These are phyloP conservation scores for Trematocara stigmaticum DNA, from an alignment of 2,113 vertebrate species.

Conservation along the genomic window DNA sequence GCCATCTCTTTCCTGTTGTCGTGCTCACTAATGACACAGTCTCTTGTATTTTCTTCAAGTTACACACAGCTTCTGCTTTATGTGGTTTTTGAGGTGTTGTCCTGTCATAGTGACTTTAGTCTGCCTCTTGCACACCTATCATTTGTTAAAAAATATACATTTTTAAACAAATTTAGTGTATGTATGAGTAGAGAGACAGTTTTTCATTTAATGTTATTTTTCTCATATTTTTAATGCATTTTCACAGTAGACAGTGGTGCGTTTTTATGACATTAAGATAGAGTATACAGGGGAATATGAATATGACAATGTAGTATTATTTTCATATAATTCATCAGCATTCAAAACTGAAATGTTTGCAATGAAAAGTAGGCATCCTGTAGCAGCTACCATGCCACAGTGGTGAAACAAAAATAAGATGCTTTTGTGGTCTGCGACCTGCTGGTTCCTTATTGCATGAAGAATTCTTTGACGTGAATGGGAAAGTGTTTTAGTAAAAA, in stretches of 20 bases:
- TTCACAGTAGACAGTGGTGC: background rate
- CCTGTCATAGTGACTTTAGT: background rate
- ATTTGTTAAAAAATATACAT: background rate
- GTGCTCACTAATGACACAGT: background rate
- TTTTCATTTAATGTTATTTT: background rate
- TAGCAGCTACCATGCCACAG: background rate
- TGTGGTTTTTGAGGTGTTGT: background rate
- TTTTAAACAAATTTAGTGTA: background rate
- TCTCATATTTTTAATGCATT: background rate
- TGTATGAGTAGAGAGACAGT: background rate
- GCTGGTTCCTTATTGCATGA: background rate
- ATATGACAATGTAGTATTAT: background rate
- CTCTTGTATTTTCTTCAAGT: background rate
- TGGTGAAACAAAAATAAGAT: background rate
- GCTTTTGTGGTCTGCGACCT: background rate
- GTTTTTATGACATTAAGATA: background rate
- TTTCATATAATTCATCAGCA: background rate
- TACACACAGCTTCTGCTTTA: background rate
- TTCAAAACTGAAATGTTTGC: background rate
- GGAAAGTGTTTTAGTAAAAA: background rate
- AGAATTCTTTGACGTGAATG: background rate
- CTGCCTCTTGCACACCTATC: background rate
- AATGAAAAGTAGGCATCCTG: background rate
- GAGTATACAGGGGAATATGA: background rate
- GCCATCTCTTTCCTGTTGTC: background rate